Evolutionary conservation across 2,113 vertebrate species (phyloP).

Genomic region (Anguilla japonica): DNA sequence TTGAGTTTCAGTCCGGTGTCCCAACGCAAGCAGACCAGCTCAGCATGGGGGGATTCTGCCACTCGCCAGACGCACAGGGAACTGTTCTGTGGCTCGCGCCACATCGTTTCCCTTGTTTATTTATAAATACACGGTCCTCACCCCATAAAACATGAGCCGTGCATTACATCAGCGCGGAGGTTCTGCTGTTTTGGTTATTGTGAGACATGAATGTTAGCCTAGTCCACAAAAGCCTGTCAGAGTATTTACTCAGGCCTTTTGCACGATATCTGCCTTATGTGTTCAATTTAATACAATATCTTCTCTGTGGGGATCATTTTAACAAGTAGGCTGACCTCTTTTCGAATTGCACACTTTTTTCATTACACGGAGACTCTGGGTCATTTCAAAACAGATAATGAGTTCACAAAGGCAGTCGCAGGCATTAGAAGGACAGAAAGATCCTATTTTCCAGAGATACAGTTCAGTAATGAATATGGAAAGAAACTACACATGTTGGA

Average conservation of each 20-base stretch:
- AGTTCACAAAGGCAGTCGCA: neutral
- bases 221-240: neutral
- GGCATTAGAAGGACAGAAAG: neutral
- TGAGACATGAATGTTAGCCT: neutral
- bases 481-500: neutral
- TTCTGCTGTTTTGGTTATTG: neutral
- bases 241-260: neutral
- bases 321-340: neutral
- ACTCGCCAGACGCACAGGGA: neutral
- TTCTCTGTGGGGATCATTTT: neutral
- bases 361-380: neutral
- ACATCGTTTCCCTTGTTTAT: neutral
- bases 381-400: constrained; percentile 8
- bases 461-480: neutral
- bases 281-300: neutral
- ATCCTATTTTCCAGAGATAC: neutral
- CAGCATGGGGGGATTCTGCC: neutral
- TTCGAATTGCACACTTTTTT: neutral
- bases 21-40: neutral
- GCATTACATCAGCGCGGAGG: neutral
- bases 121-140: neutral
- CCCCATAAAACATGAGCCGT: neutral
- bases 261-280: neutral
- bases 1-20: too few relatives aligned
- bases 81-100: too few relatives aligned